Base-by-base conservation (phyloP, 1,140 invertebrate genomes). In the Musca vetustissima region DNA sequence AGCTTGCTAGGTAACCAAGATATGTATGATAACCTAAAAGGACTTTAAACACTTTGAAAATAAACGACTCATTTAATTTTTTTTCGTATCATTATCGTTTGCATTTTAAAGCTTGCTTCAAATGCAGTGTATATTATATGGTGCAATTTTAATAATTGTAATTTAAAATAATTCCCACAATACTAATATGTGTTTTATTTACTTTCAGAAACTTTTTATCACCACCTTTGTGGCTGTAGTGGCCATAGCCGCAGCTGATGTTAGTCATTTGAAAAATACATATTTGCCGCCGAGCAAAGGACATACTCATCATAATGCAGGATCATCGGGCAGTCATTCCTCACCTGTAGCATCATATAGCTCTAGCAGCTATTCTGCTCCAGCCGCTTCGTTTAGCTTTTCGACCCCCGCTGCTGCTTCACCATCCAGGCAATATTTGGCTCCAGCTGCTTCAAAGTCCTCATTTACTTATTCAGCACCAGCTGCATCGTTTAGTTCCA, bases 371-470 rank as follows among this genome's bases (percentile, higher is more conserved):
- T 69, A 69, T 24, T 53, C 50, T 4, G 49, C 32, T 11, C 68
- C 68, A 64, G 70, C 73, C 0, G 67, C 70, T 28, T 59, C 66
- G 15, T 36, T 28, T 9, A 22, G 53, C 9, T 59, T 28, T 28
- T 52, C 68, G 7, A 71, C 32, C 14, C 75, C 75, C 0, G 69
- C 36, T 14, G 72, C 71, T 15, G 66, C 66, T 4, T 55, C 61
- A 43, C 61, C 14, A 61, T 50, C 47, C 17, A 49, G 4, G 11
- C 28, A 36, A 61, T 61, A 61, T 21, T 61, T 36, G 28, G 28
- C 57, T 2, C 57, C 57, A 19, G 57, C 57, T 21, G 28, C 57
- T 14, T 61, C 57, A 7, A 1, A 1, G 1, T 61, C 28, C 17
- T 28, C 25, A 32, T 24, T 15, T 21, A 32, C 22, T 24, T 24